These are phyloP conservation scores for Propithecus deckenii DNA, from an alignment of 2,797 vertebrate genomes.

Conservation along the genomic window DNA sequence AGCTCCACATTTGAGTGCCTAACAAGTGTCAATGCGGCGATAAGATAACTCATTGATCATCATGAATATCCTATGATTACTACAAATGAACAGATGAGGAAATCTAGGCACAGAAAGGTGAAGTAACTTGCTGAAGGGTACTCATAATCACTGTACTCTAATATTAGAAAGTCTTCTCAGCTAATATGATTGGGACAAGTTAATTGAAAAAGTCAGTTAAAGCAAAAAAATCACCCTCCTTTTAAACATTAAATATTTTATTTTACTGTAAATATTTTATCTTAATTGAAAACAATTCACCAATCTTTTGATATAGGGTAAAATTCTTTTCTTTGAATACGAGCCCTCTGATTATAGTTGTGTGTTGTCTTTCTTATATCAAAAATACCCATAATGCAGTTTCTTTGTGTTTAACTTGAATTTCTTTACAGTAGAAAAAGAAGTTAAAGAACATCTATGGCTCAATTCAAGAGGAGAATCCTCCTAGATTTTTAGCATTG, in stretches of 20 bases:
- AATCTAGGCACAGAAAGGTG: background rate
- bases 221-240: background rate
- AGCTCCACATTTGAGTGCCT: background rate
- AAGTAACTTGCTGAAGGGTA: background rate
- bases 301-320: background rate
- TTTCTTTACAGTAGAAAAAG: constrained; percentile 35
- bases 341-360: background rate
- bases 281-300: constrained; percentile 20
- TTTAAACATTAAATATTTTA: background rate
- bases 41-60: background rate
- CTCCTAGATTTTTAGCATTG: background rate
- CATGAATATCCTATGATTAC: background rate
- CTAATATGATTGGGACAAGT: background rate
- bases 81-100: background rate
- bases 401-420: background rate
- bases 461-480: background rate
- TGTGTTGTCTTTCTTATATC: background rate
- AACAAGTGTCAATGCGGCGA: background rate
- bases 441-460: background rate
- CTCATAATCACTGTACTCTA: background rate
- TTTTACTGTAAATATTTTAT: background rate
- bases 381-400: background rate
- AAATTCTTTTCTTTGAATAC: constrained; percentile 38
- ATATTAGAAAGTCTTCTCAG: background rate
- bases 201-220: background rate